A percentile compares a stretch with the other conserved stretches of the same genome.
phyloP scores from a whole-genome alignment of 2,113 vertebrate species.

The Myanophis thanlyinensis region DNA sequence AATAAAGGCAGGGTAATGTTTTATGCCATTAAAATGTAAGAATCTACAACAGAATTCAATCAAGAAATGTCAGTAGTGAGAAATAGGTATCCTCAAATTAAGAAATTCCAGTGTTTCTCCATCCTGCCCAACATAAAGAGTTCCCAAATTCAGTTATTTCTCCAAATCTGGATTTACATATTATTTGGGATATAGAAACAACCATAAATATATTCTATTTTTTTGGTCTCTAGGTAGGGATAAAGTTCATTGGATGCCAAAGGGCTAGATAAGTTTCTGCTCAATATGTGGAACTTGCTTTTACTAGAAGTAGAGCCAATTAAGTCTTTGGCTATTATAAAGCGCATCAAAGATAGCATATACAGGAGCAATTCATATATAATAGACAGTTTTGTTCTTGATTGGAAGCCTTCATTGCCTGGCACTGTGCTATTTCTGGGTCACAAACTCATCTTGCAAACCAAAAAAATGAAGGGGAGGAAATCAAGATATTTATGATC shows the following conservation, averaged over 20 bases:
- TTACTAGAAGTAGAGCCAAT: constrained; percentile 62
- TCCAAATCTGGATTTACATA: background rate
- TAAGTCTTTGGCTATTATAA: constrained; percentile 47
- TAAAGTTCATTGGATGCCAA: constrained; percentile 29
- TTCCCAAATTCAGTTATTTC: background rate
- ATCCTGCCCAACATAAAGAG: background rate
- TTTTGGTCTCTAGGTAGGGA: background rate
- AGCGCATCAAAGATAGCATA: constrained; percentile 51
- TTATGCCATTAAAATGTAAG: background rate
- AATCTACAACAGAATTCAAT: background rate
- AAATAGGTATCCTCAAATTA: background rate
- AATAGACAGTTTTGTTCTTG: constrained; percentile 31
- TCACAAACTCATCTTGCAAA: constrained; percentile 42
- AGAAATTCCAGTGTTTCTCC: background rate
- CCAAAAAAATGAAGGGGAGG: background rate
- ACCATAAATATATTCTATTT: background rate
- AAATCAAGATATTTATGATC: background rate
- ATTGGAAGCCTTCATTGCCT: constrained; percentile 54
- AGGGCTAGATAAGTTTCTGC: background rate
- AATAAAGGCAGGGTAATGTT: background rate
- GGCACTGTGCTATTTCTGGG: constrained; percentile 49
- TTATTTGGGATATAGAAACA: background rate
- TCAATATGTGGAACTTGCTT: constrained; percentile 65
- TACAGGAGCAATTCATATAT: constrained; percentile 43
- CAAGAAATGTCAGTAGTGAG: background rate